Evolutionary conservation across 2,888 invertebrate species (phyloP), one percentile per base, ranked within the genome.

Genomic region (Hemaris fuciformis): DNA sequence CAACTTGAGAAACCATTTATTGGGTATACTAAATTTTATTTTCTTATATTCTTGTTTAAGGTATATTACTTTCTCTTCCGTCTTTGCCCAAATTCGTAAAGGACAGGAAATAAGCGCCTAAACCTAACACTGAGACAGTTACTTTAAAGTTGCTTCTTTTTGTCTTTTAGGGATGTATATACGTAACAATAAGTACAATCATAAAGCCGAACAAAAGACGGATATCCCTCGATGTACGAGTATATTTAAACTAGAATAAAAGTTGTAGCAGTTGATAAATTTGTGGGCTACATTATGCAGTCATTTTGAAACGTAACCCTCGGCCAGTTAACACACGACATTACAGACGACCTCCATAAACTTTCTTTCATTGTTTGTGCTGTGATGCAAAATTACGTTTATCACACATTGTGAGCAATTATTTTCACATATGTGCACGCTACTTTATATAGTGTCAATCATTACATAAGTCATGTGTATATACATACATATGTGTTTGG

Each of bases 281-380:
- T 20, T 18, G 18, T 43, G 20, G 8, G 43, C 22, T 43, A n/a
- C n/a, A n/a, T n/a, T n/a, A n/a, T 25, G 10, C 53, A 60, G 41
- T 60, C 48, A 53, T 18, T 13, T 8, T 31, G 18, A 22, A 57
- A 10, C 27, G 34, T 15, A 23, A 62, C 23, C 46, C 62, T 63
- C 59, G 46, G 60, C 48, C 60, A 61, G 60, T 64, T 71, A 68
- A 75, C 73, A 74, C 74, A 62, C 67, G 74, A 63, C 66, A 77
- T 80, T 79, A 76, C 64, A 66, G 62, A 60, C 78, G 80, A 79
- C 80, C 81, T 77, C 75, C 70, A 66, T 74, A 67, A 76, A 67
- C 73, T 78, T 79, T 79, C 75, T 73, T 75, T 70, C 27, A 34
- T 22, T 53, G 27, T 41, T 31, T 2, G 15, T 18, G 10, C 15